A percentile compares a stretch with the other conserved stretches of the same genome.
phyloP scores from a whole-genome alignment of 2,797 vertebrate species.

The Cyprinella venusta region DNA sequence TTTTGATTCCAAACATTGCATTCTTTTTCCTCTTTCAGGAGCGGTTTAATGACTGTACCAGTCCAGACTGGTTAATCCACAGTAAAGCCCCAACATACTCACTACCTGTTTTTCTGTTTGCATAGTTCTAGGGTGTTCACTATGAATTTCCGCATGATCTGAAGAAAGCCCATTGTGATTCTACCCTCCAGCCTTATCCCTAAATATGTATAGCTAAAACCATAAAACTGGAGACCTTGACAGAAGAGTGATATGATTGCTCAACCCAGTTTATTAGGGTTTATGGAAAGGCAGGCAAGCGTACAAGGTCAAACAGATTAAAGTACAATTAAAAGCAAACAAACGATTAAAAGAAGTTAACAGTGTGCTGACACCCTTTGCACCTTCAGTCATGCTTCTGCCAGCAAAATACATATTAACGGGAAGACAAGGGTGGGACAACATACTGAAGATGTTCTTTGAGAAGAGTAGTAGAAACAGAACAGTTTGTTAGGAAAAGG shows the following conservation, averaged over 20 bases:
- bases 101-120: slow-evolving; percentile 35
- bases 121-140: slow-evolving; percentile 31
- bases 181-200: neutral
- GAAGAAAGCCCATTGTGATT: slow-evolving; percentile 8
- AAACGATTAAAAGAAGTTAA: slow-evolving; percentile 45
- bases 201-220: slow-evolving; percentile 8
- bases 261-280: slow-evolving; percentile 15
- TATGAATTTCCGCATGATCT: slow-evolving; percentile 9
- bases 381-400: slow-evolving; percentile 34
- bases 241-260: slow-evolving; percentile 20
- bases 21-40: slow-evolving; percentile 15
- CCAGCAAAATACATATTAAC: slow-evolving; percentile 25
- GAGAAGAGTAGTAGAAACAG: slow-evolving; percentile 14
- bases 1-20: slow-evolving; percentile 19
- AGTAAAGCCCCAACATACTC: slow-evolving; percentile 42
- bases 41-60: slow-evolving; percentile 31
- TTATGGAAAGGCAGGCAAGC: slow-evolving; percentile 22
- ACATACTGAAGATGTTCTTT: slow-evolving; percentile 31
- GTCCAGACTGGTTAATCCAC: slow-evolving; percentile 45
- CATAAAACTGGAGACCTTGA: slow-evolving; percentile 10
- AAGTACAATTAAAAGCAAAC: slow-evolving; percentile 51
- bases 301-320: slow-evolving; percentile 15
- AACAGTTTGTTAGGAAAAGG: slow-evolving; percentile 33
- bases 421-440: slow-evolving; percentile 42
- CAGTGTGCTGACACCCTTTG: slow-evolving; percentile 44